Conservation (phyloP, 2,888 invertebrate genomes). For the Chaetogeoica ovagalla region DNA sequence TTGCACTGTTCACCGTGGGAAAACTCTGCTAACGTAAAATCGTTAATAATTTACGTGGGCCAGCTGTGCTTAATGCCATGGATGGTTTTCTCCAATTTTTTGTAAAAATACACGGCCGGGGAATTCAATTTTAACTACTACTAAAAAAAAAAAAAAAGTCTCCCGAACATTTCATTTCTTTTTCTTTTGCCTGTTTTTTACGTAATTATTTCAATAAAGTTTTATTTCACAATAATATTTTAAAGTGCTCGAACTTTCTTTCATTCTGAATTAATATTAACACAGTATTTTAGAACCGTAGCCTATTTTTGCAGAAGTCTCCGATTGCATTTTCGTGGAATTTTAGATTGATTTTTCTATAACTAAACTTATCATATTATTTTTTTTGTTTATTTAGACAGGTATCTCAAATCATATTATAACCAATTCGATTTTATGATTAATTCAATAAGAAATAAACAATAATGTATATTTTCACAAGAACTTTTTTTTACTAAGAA, state of each 20-base stretch:
- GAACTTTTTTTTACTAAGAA: too few relatives aligned
- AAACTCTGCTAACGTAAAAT: slow-evolving; percentile 32
- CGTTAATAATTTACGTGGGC: slow-evolving; percentile 44
- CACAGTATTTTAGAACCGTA: not conserved
- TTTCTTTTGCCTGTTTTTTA: too few relatives aligned
- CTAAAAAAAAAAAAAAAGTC: slow-evolving; percentile 13
- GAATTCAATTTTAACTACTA: slow-evolving; percentile 13
- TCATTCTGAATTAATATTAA: not conserved
- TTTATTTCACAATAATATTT: slow-evolving; percentile 13
- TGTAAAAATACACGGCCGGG: slow-evolving; percentile 9
- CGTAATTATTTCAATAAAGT: slow-evolving; percentile 22
- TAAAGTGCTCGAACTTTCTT: not conserved
- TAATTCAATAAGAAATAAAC: too few relatives aligned
- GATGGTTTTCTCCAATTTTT: slow-evolving; percentile 33
- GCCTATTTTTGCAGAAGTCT: too few relatives aligned
- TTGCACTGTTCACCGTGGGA: slow-evolving; percentile 21
- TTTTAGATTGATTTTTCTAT: not conserved
- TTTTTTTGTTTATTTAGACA: too few relatives aligned
- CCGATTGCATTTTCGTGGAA: too few relatives aligned
- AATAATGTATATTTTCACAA: too few relatives aligned
- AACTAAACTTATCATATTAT: too few relatives aligned
- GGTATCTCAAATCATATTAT: too few relatives aligned
- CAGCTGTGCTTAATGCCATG: slow-evolving; percentile 33
- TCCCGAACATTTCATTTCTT: not conserved
- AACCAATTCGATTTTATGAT: too few relatives aligned